Percentiles rank a stretch among this genome's conserved stretches.
Evolutionary conservation across 2,113 vertebrate genomes (phyloP).

Genomic region (Chitala chitala): DNA sequence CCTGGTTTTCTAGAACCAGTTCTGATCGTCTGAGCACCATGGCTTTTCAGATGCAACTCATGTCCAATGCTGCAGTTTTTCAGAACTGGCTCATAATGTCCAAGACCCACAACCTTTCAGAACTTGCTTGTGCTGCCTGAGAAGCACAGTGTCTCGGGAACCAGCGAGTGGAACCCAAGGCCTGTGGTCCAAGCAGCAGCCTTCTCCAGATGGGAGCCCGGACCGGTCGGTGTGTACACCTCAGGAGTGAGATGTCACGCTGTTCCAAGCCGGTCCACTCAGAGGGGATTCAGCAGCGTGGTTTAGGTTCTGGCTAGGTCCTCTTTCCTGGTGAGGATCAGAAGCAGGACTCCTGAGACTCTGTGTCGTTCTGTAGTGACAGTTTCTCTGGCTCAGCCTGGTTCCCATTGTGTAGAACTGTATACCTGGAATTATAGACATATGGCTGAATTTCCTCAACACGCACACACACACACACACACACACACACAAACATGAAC

Average conservation of each 20-base stretch:
- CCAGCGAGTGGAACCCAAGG: too few species aligned
- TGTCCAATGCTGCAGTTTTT: too few species aligned
- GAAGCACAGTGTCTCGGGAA: too few species aligned
- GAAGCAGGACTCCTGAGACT: conserved; percentile 66
- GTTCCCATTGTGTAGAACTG: conserved; percentile 62
- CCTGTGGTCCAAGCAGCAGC: too few species aligned
- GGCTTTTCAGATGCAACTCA: too few species aligned
- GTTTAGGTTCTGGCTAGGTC: not conserved
- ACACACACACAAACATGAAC: not conserved
- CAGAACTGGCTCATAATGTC: too few species aligned
- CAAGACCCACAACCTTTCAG: too few species aligned
- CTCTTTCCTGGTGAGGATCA: conserved; percentile 47
- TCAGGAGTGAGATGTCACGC: not conserved
- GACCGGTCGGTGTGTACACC: too few species aligned
- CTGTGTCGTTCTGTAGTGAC: conserved; percentile 50
- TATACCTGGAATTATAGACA: conserved; percentile 51
- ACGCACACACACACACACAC: not conserved
- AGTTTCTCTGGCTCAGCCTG: conserved; percentile 55
- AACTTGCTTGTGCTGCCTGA: too few species aligned
- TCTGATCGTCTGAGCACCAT: too few species aligned
- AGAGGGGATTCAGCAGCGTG: not conserved
- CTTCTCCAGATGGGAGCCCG: too few species aligned
- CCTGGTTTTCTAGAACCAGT: too few species aligned
- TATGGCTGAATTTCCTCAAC: not conserved
- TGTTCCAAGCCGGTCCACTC: not conserved